These are phyloP conservation scores for Druon quercuslanigerum DNA, from an alignment of 1,140 invertebrate species.

Conservation along the genomic window DNA sequence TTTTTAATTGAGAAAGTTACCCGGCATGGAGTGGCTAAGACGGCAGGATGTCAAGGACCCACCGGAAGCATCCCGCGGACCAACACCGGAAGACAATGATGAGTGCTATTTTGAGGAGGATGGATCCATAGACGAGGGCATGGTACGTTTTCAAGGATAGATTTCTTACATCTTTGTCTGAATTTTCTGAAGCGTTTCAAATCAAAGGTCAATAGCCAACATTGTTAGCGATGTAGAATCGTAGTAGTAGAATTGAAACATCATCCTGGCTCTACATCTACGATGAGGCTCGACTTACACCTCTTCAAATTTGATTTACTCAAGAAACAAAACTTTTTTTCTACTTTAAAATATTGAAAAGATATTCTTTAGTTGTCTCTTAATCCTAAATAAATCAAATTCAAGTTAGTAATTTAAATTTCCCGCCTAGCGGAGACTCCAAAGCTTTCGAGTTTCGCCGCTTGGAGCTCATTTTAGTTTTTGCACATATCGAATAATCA, in stretches of 20 bases:
- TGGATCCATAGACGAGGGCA: constrained; percentile 67
- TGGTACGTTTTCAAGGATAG: constrained; percentile 64
- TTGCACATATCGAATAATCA: too few relatives aligned
- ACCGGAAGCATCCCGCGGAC: constrained; percentile 51
- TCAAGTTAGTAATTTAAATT: too few relatives aligned
- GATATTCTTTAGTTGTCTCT: too few relatives aligned
- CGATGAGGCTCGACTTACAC: not conserved
- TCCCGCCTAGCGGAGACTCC: too few relatives aligned
- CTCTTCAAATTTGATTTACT: not conserved
- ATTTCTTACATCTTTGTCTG: constrained; percentile 9
- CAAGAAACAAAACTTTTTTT: not conserved
- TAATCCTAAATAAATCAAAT: too few relatives aligned
- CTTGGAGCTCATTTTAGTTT: too few relatives aligned
- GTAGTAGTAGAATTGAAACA: constrained; percentile 51
- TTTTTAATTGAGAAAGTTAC: constrained; percentile 21
- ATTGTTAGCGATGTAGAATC: not conserved
- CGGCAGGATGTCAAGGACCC: constrained; percentile 62
- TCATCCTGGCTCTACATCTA: constrained; percentile 24
- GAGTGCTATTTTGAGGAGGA: constrained; percentile 69
- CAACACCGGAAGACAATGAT: constrained; percentile 63
- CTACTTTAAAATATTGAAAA: too few relatives aligned
- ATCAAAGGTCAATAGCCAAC: constrained; percentile 34
- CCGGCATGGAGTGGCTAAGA: constrained; percentile 67
- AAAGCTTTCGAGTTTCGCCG: too few relatives aligned
- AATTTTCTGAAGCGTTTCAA: constrained; percentile 21